These are phyloP conservation scores for Selenia dentaria DNA, from an alignment of 2,888 invertebrate species.

Conservation along the genomic window DNA sequence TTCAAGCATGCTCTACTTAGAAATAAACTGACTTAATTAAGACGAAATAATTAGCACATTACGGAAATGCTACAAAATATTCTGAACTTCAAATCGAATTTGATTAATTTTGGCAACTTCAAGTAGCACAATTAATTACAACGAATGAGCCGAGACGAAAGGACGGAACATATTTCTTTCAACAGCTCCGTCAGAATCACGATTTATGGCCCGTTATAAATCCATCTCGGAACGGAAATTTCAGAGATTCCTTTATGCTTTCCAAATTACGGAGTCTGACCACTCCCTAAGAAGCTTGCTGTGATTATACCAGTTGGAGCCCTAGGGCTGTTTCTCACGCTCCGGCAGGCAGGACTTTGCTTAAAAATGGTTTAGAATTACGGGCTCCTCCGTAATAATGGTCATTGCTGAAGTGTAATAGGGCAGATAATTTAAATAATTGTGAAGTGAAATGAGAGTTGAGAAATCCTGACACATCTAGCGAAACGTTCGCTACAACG, in stretches of 20 bases:
- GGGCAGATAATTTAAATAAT: not conserved
- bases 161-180: conserved; percentile 13
- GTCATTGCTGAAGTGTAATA: conserved; percentile 10
- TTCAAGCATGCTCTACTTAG: no score
- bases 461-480: no score
- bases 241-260: conserved; percentile 24
- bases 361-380: conserved; percentile 27
- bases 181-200: conserved; percentile 13
- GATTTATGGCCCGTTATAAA: conserved; percentile 18
- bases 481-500: no score
- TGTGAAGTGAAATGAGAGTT: no score
- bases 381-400: conserved; percentile 25
- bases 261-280: conserved; percentile 23
- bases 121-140: conserved; percentile 9
- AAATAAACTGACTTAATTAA: not conserved
- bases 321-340: conserved; percentile 32
- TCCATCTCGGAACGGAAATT: conserved; percentile 22
- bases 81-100: conserved; percentile 3
- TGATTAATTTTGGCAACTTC: conserved; percentile 9
- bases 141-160: conserved; percentile 10
- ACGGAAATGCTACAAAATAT: conserved; percentile 4
- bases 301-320: conserved; percentile 20
- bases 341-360: conserved; percentile 2
- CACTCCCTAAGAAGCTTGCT: conserved; percentile 25
- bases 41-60: not conserved